phyloP scores from a whole-genome alignment of 1,140 invertebrate genomes.

The Pseudomyrmex dendroicus region DNA sequence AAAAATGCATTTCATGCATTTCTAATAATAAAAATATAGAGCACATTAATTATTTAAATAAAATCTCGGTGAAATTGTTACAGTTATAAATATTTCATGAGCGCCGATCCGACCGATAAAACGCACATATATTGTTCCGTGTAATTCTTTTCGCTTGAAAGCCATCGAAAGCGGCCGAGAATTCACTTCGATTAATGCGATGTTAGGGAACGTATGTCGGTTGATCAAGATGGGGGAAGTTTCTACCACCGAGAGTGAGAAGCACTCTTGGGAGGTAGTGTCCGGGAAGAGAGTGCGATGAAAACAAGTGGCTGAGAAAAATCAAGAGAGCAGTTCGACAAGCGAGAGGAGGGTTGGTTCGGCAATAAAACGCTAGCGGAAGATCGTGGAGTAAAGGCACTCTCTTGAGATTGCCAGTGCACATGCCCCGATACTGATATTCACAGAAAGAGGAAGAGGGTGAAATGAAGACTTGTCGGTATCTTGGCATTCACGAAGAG shows the following conservation, averaged over 20 bases:
- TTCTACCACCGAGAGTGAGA: background rate
- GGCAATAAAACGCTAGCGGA: slow-evolving; percentile 54
- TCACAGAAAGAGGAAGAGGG: background rate
- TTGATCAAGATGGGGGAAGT: slow-evolving; percentile 13
- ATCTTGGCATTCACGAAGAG: background rate
- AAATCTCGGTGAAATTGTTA: slow-evolving; percentile 11
- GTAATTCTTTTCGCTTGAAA: background rate
- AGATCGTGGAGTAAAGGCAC: slow-evolving; percentile 48
- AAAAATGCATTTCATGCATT: slow-evolving; percentile 58
- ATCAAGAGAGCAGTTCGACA: slow-evolving; percentile 59
- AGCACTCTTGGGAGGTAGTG: slow-evolving; percentile 37
- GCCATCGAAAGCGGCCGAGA: background rate
- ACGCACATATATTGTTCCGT: background rate
- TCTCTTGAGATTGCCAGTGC: slow-evolving; percentile 46
- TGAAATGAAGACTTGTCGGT: slow-evolving; percentile 11
- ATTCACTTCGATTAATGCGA: slow-evolving; percentile 31
- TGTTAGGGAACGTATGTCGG: slow-evolving; percentile 30
- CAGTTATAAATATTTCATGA: slow-evolving; percentile 10
- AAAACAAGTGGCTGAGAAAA: slow-evolving; percentile 58
- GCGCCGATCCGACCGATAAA: background rate
- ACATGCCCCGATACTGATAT: slow-evolving; percentile 40
- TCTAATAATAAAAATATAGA: slow-evolving; percentile 55
- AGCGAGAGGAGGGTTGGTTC: slow-evolving; percentile 32
- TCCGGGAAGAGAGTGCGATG: slow-evolving; percentile 45
- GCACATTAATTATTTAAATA: slow-evolving; percentile 40